These are phyloP conservation scores for Psilopsiagon aymara DNA, from an alignment of 2,113 vertebrate species.

Conservation along the genomic window DNA sequence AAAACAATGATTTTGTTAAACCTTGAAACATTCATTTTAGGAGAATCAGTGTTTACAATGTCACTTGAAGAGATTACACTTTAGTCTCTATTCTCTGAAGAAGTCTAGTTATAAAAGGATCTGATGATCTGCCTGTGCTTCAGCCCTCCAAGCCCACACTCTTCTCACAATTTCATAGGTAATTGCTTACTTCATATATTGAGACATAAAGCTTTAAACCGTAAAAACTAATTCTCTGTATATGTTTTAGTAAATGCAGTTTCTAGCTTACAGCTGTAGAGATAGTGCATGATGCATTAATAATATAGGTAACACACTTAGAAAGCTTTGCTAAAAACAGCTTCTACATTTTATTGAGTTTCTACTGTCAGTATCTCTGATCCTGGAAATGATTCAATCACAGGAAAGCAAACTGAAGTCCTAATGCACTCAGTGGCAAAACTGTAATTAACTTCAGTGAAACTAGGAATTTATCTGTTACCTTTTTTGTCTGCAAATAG, in stretches of 20 bases:
- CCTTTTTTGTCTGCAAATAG: background rate
- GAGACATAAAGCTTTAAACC: background rate
- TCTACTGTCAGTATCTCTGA: background rate
- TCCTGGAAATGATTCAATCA: background rate
- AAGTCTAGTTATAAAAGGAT: background rate
- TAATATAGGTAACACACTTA: background rate
- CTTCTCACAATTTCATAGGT: rapidly evolving
- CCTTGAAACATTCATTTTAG: background rate
- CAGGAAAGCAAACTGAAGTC: background rate
- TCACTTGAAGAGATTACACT: background rate
- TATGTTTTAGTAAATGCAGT: background rate
- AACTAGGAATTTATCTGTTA: background rate
- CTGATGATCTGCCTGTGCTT: background rate
- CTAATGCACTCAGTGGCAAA: background rate
- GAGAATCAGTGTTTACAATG: background rate
- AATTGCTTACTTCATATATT: background rate
- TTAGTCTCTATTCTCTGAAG: background rate
- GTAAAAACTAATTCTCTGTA: background rate
- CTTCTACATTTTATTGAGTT: background rate
- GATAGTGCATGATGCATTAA: background rate
- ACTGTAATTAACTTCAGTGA: background rate
- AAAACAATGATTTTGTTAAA: background rate
- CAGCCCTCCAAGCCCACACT: background rate
- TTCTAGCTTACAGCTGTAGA: background rate
- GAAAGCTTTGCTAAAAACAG: background rate